Percentiles rank a stretch among this genome's conserved stretches.
phyloP scores from a whole-genome alignment of 64 coral and sea anemone genomes.

The Montipora sp. region DNA sequence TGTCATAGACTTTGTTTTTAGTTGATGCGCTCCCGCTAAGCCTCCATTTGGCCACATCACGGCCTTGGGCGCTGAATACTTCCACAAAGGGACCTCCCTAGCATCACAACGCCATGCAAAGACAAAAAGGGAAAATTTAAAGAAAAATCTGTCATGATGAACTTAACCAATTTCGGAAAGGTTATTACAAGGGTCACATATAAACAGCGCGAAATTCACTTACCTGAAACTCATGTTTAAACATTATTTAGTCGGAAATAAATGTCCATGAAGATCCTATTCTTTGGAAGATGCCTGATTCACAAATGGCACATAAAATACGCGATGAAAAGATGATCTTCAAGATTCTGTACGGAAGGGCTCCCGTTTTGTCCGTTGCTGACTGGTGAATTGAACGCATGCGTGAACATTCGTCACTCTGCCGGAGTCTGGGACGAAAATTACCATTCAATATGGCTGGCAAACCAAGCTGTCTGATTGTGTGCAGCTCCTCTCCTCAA shows the following conservation, averaged over 20 bases:
- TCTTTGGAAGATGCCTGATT: neutral
- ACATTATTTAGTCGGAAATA: constrained; percentile 52
- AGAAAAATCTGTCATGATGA: neutral
- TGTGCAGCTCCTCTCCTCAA: constrained; percentile 75
- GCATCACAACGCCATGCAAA: neutral
- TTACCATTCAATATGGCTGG: constrained; percentile 77
- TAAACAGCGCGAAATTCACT: neutral
- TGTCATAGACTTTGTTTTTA: constrained; percentile 89
- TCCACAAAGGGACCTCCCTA: constrained; percentile 95
- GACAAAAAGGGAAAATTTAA: neutral
- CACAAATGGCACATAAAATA: neutral
- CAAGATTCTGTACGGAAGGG: too few species aligned
- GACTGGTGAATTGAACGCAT: constrained; percentile 69
- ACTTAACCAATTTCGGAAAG: too few species aligned
- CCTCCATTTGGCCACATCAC: constrained; percentile 94
- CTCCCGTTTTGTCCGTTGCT: neutral
- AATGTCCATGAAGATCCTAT: neutral
- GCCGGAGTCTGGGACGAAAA: constrained; percentile 51
- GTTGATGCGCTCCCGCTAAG: constrained; percentile 69
- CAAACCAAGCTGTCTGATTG: constrained; percentile 79
- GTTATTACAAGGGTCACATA: neutral
- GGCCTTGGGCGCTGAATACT: constrained; percentile 94
- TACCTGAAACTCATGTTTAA: constrained; percentile 95
- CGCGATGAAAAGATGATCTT: neutral
- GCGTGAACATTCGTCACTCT: constrained; percentile 24